phyloP scores from a whole-genome alignment of 2,797 vertebrate species.

The Eulemur rubriventer region DNA sequence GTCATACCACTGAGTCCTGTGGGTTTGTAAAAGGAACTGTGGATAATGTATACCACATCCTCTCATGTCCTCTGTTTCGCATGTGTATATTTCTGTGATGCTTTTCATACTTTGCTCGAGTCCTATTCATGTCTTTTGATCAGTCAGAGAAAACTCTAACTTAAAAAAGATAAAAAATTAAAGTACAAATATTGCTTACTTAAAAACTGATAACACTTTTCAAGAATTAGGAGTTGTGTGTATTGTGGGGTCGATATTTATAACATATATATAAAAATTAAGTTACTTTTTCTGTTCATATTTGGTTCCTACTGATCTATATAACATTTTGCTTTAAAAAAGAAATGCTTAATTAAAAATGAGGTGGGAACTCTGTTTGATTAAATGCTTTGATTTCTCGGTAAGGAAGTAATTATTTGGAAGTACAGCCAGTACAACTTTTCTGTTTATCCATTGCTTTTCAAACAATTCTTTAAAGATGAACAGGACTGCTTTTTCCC shows the following conservation, averaged over 20 bases:
- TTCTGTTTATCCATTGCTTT: neutral
- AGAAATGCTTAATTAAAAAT: neutral
- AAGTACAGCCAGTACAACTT: neutral
- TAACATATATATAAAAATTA: neutral
- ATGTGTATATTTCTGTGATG: neutral
- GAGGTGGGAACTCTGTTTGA: neutral
- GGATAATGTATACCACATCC: neutral
- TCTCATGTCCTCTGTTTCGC: neutral
- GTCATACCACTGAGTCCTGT: neutral
- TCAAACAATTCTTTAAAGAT: constrained; percentile 4
- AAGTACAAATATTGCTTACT: neutral
- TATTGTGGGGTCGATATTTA: neutral
- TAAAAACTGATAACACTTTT: neutral
- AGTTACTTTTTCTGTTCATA: neutral
- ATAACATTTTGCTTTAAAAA: neutral
- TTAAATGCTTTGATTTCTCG: constrained; percentile 17
- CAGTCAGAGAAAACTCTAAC: neutral
- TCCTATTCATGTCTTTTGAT: neutral
- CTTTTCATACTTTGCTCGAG: neutral
- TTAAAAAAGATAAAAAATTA: neutral
- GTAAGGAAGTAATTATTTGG: constrained; percentile 10
- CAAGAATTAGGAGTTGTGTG: neutral
- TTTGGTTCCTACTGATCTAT: neutral
- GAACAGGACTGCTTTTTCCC: neutral
- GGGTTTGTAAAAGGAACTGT: neutral